Percentiles rank a stretch among this genome's conserved stretches.
Conservation (phyloP, 2,797 vertebrate genomes). For the Danio albolineatus region DNA sequence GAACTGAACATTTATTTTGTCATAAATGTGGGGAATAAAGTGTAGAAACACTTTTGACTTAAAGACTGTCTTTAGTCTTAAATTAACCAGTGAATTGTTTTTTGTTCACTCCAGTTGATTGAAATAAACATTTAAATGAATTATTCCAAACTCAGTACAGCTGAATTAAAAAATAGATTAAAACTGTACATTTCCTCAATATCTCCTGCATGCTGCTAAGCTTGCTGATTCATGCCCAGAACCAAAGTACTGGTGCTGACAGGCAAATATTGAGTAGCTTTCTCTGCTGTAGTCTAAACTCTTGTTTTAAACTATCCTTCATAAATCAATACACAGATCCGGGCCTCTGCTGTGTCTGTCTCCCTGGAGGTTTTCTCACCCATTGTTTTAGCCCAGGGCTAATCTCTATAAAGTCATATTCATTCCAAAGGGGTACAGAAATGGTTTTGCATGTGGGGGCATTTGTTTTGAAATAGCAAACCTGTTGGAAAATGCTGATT, state of each 20-base stretch:
- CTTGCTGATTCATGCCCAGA: background rate
- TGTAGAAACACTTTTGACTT: background rate
- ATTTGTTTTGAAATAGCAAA: slow-evolving; percentile 4
- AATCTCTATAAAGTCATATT: background rate
- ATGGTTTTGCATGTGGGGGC: background rate
- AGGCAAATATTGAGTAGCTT: slow-evolving; percentile 8
- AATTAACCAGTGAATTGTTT: background rate
- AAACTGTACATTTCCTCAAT: background rate
- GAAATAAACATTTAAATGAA: background rate
- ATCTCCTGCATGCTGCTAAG: background rate
- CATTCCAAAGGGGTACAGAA: background rate
- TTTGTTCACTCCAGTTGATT: background rate
- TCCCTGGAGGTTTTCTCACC: background rate
- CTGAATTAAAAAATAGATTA: background rate
- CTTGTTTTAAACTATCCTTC: slow-evolving; percentile 3
- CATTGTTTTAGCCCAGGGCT: background rate
- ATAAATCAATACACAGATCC: slow-evolving; percentile 23
- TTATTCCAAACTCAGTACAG: background rate
- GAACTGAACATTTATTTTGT: no score
- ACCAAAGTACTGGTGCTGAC: slow-evolving; percentile 22
- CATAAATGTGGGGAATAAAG: background rate
- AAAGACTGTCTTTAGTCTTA: no score
- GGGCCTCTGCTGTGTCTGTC: background rate
- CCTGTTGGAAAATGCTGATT: slow-evolving; percentile 12
- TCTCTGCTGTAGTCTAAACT: background rate